Conservation (phyloP, 2,888 invertebrate genomes). For the Philaethria dido region DNA sequence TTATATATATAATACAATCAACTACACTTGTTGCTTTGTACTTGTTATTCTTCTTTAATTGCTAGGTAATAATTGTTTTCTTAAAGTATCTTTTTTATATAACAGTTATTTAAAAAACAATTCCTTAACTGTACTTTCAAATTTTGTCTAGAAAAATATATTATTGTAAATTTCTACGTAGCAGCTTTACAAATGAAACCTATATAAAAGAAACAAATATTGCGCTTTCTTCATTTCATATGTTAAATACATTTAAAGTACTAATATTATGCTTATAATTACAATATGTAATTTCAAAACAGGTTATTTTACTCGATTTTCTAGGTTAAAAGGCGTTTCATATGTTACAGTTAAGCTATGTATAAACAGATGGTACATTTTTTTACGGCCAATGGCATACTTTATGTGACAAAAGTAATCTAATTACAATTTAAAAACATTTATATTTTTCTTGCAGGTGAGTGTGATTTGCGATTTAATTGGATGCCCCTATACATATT, state of each 20-base stretch:
- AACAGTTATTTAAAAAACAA: neutral
- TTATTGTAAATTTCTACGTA: too few species aligned
- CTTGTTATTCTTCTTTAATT: neutral
- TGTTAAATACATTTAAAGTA: neutral
- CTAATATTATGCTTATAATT: neutral
- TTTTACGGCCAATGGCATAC: slow-evolving; percentile 53
- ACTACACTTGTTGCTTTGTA: neutral
- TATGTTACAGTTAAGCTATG: slow-evolving; percentile 48
- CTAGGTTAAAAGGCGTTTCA: slow-evolving; percentile 42
- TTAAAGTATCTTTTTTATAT: neutral
- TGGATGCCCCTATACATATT: slow-evolving; percentile 6
- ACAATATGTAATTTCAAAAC: neutral
- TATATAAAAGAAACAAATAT: neutral
- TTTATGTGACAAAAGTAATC: slow-evolving; percentile 50
- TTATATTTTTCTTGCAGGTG: slow-evolving; percentile 70
- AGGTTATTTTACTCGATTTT: slow-evolving; percentile 36
- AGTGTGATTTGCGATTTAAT: slow-evolving; percentile 53
- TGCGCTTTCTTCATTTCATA: neutral
- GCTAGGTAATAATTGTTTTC: neutral
- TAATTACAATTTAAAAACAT: slow-evolving; percentile 39
- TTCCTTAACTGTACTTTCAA: neutral
- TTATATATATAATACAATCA: neutral
- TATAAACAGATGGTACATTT: slow-evolving; percentile 64
- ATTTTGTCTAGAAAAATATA: neutral
- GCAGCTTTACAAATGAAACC: too few species aligned